These are phyloP conservation scores for Toxotes jaculatrix DNA, from an alignment of 2,113 vertebrate species.

Conservation along the genomic window DNA sequence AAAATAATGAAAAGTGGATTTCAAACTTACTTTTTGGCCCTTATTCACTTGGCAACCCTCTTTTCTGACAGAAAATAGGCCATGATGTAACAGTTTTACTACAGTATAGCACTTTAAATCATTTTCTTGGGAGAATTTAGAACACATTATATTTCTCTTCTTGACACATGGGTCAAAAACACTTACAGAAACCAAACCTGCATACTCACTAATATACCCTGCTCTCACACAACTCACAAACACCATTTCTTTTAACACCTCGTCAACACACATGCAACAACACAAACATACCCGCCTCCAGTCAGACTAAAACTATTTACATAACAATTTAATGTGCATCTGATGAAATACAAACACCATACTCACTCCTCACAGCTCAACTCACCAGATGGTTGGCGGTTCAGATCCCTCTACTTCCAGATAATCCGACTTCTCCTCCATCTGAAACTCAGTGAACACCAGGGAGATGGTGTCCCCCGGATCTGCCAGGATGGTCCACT, in stretches of 20 bases:
- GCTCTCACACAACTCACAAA: not conserved
- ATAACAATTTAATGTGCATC: slow-evolving; percentile 1
- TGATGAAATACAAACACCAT: slow-evolving; percentile 8
- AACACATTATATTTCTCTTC: not conserved
- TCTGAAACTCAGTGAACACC: slow-evolving; percentile 96
- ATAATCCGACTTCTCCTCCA: slow-evolving; percentile 95
- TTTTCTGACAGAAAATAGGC: not conserved
- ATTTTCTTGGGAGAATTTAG: not conserved
- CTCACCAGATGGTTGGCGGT: slow-evolving; percentile 94
- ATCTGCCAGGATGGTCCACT: slow-evolving; percentile 96
- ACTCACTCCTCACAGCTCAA: slow-evolving; percentile 16
- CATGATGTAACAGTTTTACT: slow-evolving; percentile 1
- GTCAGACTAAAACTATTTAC: not conserved
- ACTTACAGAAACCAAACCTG: not conserved
- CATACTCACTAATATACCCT: not conserved
- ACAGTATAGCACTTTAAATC: not conserved
- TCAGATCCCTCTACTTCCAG: slow-evolving; percentile 96
- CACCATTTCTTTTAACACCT: slow-evolving; percentile 6
- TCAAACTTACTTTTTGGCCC: slow-evolving; percentile 2
- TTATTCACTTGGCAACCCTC: not conserved
- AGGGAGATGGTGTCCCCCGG: slow-evolving; percentile 97
- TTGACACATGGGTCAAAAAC: not conserved
- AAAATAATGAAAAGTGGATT: slow-evolving; percentile 2
- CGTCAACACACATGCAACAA: slow-evolving; percentile 1
- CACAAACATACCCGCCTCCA: not conserved